phyloP scores from a whole-genome alignment of 1,140 invertebrate species.

The Caenorhabditis brenneri region DNA sequence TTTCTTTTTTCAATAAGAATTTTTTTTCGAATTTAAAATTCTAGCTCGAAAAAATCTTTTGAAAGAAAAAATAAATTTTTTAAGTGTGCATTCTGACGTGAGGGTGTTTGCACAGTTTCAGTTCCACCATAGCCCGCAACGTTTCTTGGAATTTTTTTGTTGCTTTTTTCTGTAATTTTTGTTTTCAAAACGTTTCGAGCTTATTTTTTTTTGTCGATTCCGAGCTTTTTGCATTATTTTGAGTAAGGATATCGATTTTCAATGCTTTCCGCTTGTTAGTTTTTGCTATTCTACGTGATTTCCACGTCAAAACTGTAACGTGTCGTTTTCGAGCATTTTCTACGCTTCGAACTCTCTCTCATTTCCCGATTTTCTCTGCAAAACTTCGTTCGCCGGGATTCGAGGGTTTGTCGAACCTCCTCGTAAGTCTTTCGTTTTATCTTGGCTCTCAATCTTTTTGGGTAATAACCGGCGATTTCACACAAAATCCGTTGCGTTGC shows the following conservation, averaged over 20 bases:
- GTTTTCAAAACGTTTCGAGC: background rate
- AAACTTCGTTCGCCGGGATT: too few relatives aligned
- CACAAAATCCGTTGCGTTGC: slow-evolving; percentile 28
- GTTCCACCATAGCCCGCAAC: background rate
- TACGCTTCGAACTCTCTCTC: background rate
- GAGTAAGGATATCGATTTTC: too few relatives aligned
- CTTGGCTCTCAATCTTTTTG: background rate
- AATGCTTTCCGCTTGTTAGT: too few relatives aligned
- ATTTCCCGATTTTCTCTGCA: background rate
- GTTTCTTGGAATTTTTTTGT: background rate
- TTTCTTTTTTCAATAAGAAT: too few relatives aligned
- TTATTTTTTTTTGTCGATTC: background rate
- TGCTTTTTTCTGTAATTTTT: background rate
- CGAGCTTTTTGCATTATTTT: background rate
- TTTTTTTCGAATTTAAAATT: too few relatives aligned
- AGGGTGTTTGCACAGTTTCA: background rate
- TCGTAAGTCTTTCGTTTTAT: background rate
- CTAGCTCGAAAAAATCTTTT: too few relatives aligned
- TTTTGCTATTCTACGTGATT: too few relatives aligned
- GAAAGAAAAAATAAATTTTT: too few relatives aligned
- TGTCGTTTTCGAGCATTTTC: too few relatives aligned
- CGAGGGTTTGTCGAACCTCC: too few relatives aligned
- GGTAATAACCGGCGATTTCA: background rate
- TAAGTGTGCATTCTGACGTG: background rate
- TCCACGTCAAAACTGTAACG: too few relatives aligned